Percentiles rank a stretch among this genome's conserved stretches.
Evolutionary conservation across 2,113 vertebrate genomes (phyloP).

Genomic region (Caranx ignobilis): DNA sequence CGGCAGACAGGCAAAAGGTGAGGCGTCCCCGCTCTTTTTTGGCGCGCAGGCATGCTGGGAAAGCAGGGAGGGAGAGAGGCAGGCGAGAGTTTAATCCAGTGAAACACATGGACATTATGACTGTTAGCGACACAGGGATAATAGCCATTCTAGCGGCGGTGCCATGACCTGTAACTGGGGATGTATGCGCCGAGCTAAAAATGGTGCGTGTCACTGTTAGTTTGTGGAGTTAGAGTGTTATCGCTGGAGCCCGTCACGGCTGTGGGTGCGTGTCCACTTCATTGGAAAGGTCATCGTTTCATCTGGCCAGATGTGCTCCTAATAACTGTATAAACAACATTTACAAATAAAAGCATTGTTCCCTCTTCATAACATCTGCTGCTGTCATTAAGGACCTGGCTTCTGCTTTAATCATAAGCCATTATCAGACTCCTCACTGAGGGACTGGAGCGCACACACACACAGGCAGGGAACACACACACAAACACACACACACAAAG

Average conservation of each 20-base stretch:
- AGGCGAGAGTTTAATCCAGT: conserved; percentile 63
- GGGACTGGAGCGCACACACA: conserved; percentile 10
- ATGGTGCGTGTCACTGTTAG: neutral
- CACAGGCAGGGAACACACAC: neutral
- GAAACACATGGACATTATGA: conserved; percentile 54
- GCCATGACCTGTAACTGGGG: conserved; percentile 55
- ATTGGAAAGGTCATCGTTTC: conserved; percentile 44
- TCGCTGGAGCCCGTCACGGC: neutral
- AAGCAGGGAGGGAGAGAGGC: conserved; percentile 42
- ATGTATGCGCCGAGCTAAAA: conserved; percentile 36
- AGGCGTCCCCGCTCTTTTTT: conserved; percentile 38
- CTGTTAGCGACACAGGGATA: conserved; percentile 39
- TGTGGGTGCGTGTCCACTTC: conserved; percentile 29
- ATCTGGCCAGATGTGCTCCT: conserved; percentile 66
- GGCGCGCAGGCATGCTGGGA: conserved; percentile 36
- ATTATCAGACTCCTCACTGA: conserved; percentile 54
- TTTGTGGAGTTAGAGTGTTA: conserved; percentile 1
- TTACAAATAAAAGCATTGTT: conserved; percentile 67
- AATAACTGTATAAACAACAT: conserved; percentile 64
- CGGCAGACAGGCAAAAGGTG: conserved; percentile 65
- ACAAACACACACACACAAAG: neutral
- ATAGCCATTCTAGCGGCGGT: conserved; percentile 42
- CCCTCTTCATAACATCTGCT: conserved; percentile 74
- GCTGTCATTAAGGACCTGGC: conserved; percentile 62
- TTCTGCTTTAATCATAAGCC: conserved; percentile 67